phyloP scores from a whole-genome alignment of 2,113 vertebrate species.

The Thunnus maccoyii region DNA sequence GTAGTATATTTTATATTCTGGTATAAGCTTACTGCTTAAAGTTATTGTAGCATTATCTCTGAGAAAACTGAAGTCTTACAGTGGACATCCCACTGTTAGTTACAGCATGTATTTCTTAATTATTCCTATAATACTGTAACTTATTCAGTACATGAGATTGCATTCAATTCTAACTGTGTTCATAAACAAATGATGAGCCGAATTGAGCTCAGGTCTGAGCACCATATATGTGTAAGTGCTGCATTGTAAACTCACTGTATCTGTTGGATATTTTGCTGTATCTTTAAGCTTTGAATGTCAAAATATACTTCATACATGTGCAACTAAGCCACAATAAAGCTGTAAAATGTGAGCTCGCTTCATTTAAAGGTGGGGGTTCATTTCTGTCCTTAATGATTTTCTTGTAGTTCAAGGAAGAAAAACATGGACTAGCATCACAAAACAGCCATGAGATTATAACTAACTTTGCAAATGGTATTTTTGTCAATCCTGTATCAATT shows the following conservation, averaged over 20 bases:
- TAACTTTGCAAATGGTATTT: neutral
- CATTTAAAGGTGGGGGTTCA: neutral
- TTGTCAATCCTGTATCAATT: slow-evolving; percentile 15
- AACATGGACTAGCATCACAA: neutral
- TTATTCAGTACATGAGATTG: neutral
- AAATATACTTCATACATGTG: slow-evolving; percentile 39
- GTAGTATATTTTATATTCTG: slow-evolving; percentile 1
- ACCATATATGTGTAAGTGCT: slow-evolving; percentile 14
- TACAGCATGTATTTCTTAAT: slow-evolving; percentile 17
- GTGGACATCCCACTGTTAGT: slow-evolving; percentile 2
- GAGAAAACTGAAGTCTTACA: neutral
- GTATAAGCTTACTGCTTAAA: slow-evolving; percentile 6
- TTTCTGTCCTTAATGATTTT: neutral
- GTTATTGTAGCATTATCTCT: slow-evolving; percentile 26
- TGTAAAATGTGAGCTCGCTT: slow-evolving; percentile 15
- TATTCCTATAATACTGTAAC: slow-evolving; percentile 12
- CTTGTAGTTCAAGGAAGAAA: neutral
- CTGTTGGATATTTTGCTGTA: slow-evolving; percentile 55
- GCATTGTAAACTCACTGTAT: slow-evolving; percentile 25
- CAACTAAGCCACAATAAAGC: slow-evolving; percentile 58
- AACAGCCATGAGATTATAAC: neutral
- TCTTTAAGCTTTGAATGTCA: slow-evolving; percentile 55
- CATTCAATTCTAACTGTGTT: slow-evolving; percentile 8
- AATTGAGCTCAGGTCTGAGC: slow-evolving; percentile 1
- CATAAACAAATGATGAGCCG: neutral